These are phyloP conservation scores for Pseudorectes ferrugineus DNA, from an alignment of 2,113 vertebrate species.

Conservation along the genomic window DNA sequence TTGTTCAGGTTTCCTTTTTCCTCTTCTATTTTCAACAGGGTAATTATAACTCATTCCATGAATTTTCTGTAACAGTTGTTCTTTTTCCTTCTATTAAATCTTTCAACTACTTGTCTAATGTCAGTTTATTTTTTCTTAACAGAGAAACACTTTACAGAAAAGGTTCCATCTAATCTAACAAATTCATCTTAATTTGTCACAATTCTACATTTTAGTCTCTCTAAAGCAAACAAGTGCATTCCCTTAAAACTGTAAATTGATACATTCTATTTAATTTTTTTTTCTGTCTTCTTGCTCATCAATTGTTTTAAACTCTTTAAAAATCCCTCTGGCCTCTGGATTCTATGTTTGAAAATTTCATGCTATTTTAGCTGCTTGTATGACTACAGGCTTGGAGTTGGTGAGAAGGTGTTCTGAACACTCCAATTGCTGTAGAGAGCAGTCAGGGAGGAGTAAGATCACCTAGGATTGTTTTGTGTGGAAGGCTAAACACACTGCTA, in stretches of 20 bases:
- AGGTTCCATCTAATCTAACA: background rate
- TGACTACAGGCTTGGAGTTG: background rate
- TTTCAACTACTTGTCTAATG: background rate
- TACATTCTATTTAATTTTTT: background rate
- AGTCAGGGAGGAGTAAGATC: background rate
- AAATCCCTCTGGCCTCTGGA: background rate
- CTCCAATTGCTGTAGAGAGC: background rate
- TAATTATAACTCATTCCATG: background rate
- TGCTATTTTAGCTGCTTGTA: background rate
- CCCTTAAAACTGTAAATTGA: background rate
- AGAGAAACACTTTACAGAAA: background rate
- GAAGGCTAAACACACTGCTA: background rate
- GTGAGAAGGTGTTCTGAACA: background rate
- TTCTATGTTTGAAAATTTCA: background rate
- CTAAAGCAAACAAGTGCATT: background rate
- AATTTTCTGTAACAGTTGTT: background rate
- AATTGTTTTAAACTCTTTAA: background rate
- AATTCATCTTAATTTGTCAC: background rate
- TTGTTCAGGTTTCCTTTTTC: background rate
- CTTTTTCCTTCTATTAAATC: background rate
- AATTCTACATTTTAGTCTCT: background rate
- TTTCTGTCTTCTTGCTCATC: background rate
- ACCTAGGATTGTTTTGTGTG: background rate
- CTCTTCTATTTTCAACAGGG: background rate
- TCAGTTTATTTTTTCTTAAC: background rate